Evolutionary conservation across 1,140 invertebrate genomes (phyloP).

Genomic region (Vollenhovia emeryi): DNA sequence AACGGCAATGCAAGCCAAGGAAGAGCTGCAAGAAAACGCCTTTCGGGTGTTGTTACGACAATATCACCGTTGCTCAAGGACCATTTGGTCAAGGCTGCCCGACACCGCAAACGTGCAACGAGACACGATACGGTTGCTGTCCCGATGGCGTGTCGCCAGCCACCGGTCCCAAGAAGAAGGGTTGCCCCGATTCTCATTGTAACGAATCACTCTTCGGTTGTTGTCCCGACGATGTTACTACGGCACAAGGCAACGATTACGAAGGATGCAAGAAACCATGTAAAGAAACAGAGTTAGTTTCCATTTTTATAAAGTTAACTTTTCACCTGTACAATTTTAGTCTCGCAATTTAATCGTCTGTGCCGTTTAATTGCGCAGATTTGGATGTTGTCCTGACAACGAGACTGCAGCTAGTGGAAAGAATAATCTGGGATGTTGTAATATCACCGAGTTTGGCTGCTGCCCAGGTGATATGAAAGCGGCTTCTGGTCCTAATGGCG

Average conservation of each 20-base stretch:
- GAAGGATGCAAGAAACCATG: slow-evolving; percentile 93
- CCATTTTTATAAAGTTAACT: neutral
- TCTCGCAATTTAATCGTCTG: neutral
- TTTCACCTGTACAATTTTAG: neutral
- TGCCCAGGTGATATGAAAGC: slow-evolving; percentile 91
- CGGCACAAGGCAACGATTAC: slow-evolving; percentile 92
- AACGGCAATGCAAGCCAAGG: slow-evolving; percentile 88
- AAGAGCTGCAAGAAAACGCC: slow-evolving; percentile 89
- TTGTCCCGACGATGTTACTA: slow-evolving; percentile 92
- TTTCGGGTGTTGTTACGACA: slow-evolving; percentile 97
- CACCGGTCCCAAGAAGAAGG: slow-evolving; percentile 89
- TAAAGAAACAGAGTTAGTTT: slow-evolving; percentile 87
- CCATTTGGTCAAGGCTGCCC: slow-evolving; percentile 94
- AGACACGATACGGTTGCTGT: slow-evolving; percentile 95
- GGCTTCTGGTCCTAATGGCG: slow-evolving; percentile 88
- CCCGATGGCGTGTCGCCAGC: slow-evolving; percentile 94
- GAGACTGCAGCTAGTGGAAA: slow-evolving; percentile 87
- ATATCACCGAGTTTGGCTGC: slow-evolving; percentile 89
- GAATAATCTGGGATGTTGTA: slow-evolving; percentile 87
- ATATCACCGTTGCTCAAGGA: slow-evolving; percentile 92
- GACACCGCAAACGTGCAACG: slow-evolving; percentile 90
- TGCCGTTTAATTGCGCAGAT: slow-evolving; percentile 75
- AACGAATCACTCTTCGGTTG: slow-evolving; percentile 93
- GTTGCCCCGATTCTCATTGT: slow-evolving; percentile 92
- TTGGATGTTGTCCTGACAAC: slow-evolving; percentile 90